Base-by-base conservation (phyloP, 2,113 vertebrate genomes). In the Ciconia boyciana region DNA sequence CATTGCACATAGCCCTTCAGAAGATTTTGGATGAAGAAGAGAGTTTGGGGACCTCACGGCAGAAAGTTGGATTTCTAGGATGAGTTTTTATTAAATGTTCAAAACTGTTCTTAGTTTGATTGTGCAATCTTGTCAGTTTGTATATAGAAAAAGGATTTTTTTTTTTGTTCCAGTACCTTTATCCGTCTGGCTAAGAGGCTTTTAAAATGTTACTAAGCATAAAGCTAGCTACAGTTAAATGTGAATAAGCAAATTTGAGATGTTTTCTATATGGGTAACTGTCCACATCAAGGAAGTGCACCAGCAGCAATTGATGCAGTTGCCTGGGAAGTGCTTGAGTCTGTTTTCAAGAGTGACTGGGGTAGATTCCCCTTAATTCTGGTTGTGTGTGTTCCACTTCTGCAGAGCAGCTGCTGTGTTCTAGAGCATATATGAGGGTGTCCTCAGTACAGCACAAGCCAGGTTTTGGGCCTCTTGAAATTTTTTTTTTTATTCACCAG, bases 61-160 rank as follows among this genome's bases (percentile, higher is more conserved):
- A 98, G 92, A 99, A 99, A 97, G 99, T 99, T 34, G 99, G 99
- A 71, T 99, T 99, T 97, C 97, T 99, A 32, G 99, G 99, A 83
- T 99, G 97, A 98, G 7, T 60, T 93, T 29, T 52, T 58, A 66
- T 93, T 61, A 96, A 94, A 97, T 46, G 52, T 49, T 69, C n/a
- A 62, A 58, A 93, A 43, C 62, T 77, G 43, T 26, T 95, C 90
- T 87, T 91, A 83, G 90, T 29, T n/a, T n/a, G 64, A 15, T 87
- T 72, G 71, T 85, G 43, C 18, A 20, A 32, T 74, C 49, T 66
- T 87, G 54, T 94, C 41, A 3, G 4, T 95, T 96, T 95, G 51
- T 94, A 12, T 88, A 58, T 89, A 61, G 93, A 91, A 93, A 97
- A 96, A 95, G 43, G 39, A 10, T 83, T 11, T 82, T 83, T 11